Evolutionary conservation across 2,797 vertebrate genomes (phyloP).

Genomic region (Peromyscus aztecus): DNA sequence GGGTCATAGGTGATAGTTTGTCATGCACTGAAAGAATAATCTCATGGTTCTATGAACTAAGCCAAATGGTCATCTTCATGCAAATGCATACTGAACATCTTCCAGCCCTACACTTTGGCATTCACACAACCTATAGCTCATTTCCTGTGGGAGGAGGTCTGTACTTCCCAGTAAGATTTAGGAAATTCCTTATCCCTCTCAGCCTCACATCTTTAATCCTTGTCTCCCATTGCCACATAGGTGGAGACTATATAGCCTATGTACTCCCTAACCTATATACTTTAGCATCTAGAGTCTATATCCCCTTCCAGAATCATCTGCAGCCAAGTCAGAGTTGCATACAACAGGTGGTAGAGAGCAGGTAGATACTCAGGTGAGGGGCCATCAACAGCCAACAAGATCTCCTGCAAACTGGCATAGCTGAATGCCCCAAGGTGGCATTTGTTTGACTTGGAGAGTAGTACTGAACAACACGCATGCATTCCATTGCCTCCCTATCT

Average conservation of each 20-base stretch:
- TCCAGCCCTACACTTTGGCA: not conserved
- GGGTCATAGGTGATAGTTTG: not conserved
- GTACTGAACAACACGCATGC: no score
- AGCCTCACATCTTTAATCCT: not conserved
- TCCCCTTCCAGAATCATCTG: not conserved
- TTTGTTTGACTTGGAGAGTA: not conserved
- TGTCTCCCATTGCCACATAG: not conserved
- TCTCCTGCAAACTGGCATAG: not conserved
- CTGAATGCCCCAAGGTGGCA: not conserved
- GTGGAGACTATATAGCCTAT: not conserved
- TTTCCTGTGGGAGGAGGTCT: not conserved
- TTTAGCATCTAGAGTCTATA: not conserved
- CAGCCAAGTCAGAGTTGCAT: not conserved
- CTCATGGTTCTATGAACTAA: not conserved
- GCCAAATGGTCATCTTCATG: not conserved
- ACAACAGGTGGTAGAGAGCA: not conserved
- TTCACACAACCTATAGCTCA: not conserved
- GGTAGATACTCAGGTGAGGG: not conserved
- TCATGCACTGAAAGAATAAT: not conserved
- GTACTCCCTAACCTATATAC: not conserved
- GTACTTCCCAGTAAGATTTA: not conserved
- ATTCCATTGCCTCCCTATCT: not conserved
- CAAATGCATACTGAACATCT: not conserved
- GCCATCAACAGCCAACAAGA: not conserved
- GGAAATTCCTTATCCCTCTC: not conserved